A percentile compares a stretch with the other conserved stretches of the same genome.
Conservation (phyloP, 2,113 vertebrate genomes). For the Perca fluviatilis region DNA sequence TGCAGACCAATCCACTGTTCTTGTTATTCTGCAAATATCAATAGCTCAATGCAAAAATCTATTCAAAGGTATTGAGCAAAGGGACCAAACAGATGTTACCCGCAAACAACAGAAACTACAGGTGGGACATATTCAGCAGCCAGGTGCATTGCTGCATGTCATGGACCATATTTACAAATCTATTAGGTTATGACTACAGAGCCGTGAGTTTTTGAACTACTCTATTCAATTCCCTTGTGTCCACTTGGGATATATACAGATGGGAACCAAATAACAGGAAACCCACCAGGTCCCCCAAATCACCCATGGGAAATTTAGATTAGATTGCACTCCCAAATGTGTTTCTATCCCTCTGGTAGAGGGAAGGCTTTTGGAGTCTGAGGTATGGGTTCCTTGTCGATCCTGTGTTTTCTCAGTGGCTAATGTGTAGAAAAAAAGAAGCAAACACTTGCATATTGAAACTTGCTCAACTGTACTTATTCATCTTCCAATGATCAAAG, state of each 20-base stretch:
- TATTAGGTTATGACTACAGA: background rate
- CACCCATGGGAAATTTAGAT: background rate
- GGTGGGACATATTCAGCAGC: background rate
- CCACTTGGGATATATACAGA: background rate
- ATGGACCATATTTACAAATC: background rate
- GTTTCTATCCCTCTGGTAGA: too few relatives aligned
- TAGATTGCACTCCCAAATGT: too few relatives aligned
- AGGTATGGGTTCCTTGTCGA: too few relatives aligned
- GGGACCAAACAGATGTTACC: background rate
- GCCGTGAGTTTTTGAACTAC: background rate
- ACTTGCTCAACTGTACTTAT: too few relatives aligned
- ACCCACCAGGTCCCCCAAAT: background rate
- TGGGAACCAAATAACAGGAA: too few relatives aligned
- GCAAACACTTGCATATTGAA: too few relatives aligned
- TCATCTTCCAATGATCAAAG: background rate
- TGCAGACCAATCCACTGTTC: background rate
- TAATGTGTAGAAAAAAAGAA: too few relatives aligned
- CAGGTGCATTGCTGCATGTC: background rate
- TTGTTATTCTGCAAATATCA: background rate
- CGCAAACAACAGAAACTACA: background rate
- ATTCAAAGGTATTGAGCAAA: background rate
- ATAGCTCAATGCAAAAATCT: background rate
- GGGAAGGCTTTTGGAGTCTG: too few relatives aligned
- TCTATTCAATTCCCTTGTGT: background rate
- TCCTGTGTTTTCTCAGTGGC: too few relatives aligned